phyloP scores from a whole-genome alignment of 2,888 invertebrate species.

The Lagria hirta region DNA sequence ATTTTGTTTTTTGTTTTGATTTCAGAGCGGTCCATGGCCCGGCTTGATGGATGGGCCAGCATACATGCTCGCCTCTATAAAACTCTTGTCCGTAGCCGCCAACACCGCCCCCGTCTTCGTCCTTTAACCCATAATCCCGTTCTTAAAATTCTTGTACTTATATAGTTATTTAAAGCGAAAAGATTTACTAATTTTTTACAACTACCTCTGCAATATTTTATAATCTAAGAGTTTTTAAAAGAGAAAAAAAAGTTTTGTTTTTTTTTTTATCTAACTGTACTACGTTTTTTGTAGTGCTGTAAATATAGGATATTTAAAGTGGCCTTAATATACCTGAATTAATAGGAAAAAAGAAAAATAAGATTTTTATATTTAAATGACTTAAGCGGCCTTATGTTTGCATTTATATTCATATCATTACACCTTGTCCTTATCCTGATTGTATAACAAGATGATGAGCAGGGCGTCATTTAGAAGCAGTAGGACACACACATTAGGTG shows the following conservation, averaged over 20 bases:
- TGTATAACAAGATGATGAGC: conserved; percentile 45
- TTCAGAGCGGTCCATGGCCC: conserved; percentile 53
- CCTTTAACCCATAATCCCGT: conserved; percentile 39
- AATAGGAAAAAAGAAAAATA: conserved; percentile 9
- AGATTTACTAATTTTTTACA: conserved; percentile 32
- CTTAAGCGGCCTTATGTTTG: conserved; percentile 46
- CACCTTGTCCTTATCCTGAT: conserved; percentile 36
- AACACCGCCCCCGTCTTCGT: conserved; percentile 57
- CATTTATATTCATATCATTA: conserved; percentile 36
- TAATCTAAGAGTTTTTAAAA: conserved; percentile 36
- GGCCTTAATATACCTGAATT: conserved; percentile 43
- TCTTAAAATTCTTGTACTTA: conserved; percentile 20
- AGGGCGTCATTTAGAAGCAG: conserved; percentile 49
- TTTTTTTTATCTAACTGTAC: conserved; percentile 17
- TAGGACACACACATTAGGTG: conserved; percentile 48
- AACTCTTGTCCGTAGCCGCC: conserved; percentile 55
- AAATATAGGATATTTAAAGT: conserved; percentile 31
- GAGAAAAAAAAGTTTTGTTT: conserved; percentile 8
- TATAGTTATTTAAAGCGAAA: conserved; percentile 14
- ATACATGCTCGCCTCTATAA: conserved; percentile 49
- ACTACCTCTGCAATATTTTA: conserved; percentile 44
- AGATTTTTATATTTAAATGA: conserved; percentile 23
- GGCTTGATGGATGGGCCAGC: conserved; percentile 44
- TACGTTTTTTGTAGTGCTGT: conserved; percentile 22
- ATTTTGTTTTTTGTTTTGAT: conserved; percentile 32